Evolutionary conservation across 2,888 invertebrate genomes (phyloP).

Genomic region (Eulithis testata): DNA sequence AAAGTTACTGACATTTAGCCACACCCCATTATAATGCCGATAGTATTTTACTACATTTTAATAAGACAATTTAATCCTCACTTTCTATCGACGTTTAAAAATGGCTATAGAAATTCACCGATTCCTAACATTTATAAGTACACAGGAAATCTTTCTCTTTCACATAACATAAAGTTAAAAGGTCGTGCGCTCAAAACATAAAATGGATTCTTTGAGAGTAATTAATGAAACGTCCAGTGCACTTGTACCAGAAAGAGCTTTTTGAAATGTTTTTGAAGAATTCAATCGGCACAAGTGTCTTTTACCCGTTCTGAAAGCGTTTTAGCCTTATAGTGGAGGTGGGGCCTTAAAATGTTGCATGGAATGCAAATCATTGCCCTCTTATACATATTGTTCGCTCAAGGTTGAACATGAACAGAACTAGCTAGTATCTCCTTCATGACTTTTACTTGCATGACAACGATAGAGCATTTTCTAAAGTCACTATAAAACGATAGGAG

Average conservation of each 20-base stretch:
- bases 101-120: background rate
- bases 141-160: constrained; percentile 9
- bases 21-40: no score
- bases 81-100: background rate
- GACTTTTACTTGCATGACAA: no score
- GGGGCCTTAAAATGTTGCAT: constrained; percentile 50
- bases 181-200: constrained; percentile 48
- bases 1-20: no score
- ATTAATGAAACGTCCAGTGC: constrained; percentile 55
- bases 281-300: constrained; percentile 55
- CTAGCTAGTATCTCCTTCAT: no score
- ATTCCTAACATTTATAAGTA: background rate
- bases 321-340: constrained; percentile 52
- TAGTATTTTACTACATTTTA: no score
- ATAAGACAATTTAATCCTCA: no score
- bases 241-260: constrained; percentile 53
- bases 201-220: constrained; percentile 45
- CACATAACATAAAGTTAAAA: constrained; percentile 17
- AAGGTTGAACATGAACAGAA: no score
- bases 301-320: constrained; percentile 52
- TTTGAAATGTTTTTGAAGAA: constrained; percentile 57
- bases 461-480: no score
- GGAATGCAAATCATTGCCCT: background rate
- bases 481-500: no score
- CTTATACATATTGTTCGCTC: no score